Evolutionary conservation across 2,888 invertebrate species (phyloP), one percentile per base, ranked within the genome.

Genomic region (Phlogophora meticulosa): DNA sequence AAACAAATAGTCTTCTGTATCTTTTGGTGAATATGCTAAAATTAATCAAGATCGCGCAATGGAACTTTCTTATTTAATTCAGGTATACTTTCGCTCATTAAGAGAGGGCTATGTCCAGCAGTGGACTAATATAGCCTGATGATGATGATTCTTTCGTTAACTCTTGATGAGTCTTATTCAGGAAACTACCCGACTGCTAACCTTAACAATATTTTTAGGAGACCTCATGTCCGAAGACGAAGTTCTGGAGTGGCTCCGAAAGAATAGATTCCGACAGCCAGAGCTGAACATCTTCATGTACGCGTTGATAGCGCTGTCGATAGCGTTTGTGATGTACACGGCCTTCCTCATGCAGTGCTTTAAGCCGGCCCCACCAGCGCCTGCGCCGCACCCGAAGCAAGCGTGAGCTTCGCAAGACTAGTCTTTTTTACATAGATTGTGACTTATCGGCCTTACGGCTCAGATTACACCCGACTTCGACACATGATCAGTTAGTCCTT

Each of bases 251-350:
- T 99, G 99, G 99, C 95, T 99, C 79, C 97, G 98, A 83, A 99
- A 98, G 94, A 98, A 99, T 91, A 97, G 99, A 82, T 99, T 98
- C 96, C 97, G 98, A 57, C 98, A 98, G 87, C 98, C 99, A 0
- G 99, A 99, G 91, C 93, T 99, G 48, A 99, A 98, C 90, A 97
- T 99, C 82, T 99, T 99, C 92, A 99, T 99, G 98, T 99, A 98
- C 91, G 98, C 98, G 57, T 96, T 98, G 84, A 97, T 98, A 88
- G 98, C 98, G 24, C 97, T 99, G 78, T 97, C 98, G 60, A 96
- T 98, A 86, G 97, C 98, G 53, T 99, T 99, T 89, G 96, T 98
- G 45, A 96, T 98, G 93, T 99, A 99, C 92, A 99, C 99, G 17
- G 97, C 98, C 64, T 99, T 99, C 94, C 95, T 99, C 74, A 94